phyloP scores from a whole-genome alignment of 2,113 vertebrate genomes.

The Anseranas semipalmata region DNA sequence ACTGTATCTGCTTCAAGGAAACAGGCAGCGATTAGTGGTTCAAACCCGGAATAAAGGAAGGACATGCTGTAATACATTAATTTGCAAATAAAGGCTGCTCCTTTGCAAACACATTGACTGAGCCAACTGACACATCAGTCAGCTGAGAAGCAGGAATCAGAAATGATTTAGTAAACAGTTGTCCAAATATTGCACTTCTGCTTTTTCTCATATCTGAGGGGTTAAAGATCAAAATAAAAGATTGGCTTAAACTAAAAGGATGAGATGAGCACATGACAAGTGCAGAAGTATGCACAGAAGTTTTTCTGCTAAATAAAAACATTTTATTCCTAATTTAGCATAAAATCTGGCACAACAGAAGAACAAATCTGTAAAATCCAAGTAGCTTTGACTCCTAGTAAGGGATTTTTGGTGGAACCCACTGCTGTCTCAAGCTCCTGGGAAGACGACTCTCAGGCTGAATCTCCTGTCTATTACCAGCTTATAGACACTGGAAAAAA shows the following conservation, averaged over 20 bases:
- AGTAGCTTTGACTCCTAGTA: background rate
- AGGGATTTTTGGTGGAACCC: background rate
- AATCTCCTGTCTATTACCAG: background rate
- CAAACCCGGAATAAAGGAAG: background rate
- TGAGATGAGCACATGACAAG: background rate
- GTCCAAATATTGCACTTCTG: background rate
- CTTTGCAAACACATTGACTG: background rate
- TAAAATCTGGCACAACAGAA: background rate
- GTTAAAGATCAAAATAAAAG: background rate
- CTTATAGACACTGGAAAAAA: background rate
- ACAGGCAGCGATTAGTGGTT: background rate
- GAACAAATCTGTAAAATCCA: background rate
- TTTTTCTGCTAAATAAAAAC: background rate
- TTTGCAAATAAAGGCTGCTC: background rate
- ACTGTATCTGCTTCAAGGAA: background rate
- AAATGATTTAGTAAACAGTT: background rate
- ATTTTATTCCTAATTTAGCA: background rate
- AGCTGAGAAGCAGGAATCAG: background rate
- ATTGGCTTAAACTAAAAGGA: background rate
- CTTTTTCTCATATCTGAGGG: background rate
- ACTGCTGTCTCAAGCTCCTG: background rate
- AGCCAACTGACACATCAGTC: background rate
- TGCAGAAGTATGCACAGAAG: background rate
- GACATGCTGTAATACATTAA: background rate
- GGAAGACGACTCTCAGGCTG: background rate